A percentile compares a stretch with the other conserved stretches of the same genome.
phyloP scores from a whole-genome alignment of 2,113 vertebrate species.

The Himantopus leucocephalus region DNA sequence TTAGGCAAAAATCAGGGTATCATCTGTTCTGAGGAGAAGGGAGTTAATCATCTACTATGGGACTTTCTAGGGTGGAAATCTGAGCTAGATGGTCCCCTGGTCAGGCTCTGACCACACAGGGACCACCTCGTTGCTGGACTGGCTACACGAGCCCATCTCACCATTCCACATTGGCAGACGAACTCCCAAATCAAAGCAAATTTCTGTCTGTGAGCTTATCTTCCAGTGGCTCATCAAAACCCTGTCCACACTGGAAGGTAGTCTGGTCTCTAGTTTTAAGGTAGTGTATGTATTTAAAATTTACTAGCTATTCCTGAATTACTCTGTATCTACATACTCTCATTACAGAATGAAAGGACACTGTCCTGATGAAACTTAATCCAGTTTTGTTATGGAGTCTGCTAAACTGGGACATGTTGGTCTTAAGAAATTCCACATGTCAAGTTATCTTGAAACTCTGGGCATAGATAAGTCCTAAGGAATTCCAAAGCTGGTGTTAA shows the following conservation, averaged over 20 bases:
- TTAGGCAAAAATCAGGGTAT: not conserved
- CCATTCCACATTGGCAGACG: not conserved
- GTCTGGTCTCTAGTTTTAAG: not conserved
- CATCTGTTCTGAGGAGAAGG: not conserved
- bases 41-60: not conserved
- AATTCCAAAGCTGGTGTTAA: not conserved
- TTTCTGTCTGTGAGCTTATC: not conserved
- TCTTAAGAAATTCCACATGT: not conserved
- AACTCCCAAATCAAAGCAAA: not conserved
- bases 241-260: not conserved
- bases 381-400: not conserved
- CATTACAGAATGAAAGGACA: not conserved
- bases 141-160: not conserved
- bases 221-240: not conserved
- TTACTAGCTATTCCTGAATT: not conserved
- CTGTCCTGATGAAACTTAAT: not conserved
- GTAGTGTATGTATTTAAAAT: not conserved
- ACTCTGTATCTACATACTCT: not conserved
- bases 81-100: not conserved
- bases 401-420: not conserved
- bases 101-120: not conserved
- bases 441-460: not conserved
- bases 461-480: not conserved
- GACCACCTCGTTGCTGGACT: not conserved
- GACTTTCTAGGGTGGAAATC: not conserved